phyloP scores from a whole-genome alignment of 2,113 vertebrate genomes.

The Probosciger aterrimus region DNA sequence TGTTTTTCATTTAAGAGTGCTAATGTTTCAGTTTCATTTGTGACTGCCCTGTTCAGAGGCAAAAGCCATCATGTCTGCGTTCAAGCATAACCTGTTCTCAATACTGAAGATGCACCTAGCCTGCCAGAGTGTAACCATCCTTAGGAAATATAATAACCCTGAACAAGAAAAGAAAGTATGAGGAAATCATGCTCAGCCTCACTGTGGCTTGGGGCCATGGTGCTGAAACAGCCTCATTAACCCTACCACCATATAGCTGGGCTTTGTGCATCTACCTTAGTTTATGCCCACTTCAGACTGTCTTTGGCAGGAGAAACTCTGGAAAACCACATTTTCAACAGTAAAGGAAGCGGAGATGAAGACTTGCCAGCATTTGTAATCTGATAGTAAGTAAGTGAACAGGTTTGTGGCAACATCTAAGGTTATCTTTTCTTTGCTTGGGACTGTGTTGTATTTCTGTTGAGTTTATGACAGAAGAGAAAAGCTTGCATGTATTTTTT shows the following conservation, averaged over 20 bases:
- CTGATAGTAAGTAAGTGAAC: background rate
- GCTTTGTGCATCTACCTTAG: background rate
- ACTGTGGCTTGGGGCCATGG: accelerated
- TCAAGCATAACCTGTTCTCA: background rate
- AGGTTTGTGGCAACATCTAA: background rate
- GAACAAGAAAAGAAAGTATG: background rate
- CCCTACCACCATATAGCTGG: background rate
- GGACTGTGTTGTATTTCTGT: background rate
- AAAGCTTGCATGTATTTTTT: background rate
- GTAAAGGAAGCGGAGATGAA: background rate
- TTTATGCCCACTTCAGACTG: background rate
- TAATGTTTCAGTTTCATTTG: background rate
- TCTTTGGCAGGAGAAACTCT: background rate
- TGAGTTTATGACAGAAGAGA: background rate
- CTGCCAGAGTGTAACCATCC: background rate
- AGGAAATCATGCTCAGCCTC: background rate
- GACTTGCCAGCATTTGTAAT: background rate
- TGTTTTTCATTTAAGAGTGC: background rate
- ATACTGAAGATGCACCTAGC: background rate
- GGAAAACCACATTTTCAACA: background rate
- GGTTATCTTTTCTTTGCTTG: background rate
- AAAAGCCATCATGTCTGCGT: background rate
- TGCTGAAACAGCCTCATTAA: background rate
- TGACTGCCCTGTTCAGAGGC: background rate
- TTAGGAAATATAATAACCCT: background rate